phyloP scores from a whole-genome alignment of 2,797 vertebrate genomes.

The Malurus splendens region DNA sequence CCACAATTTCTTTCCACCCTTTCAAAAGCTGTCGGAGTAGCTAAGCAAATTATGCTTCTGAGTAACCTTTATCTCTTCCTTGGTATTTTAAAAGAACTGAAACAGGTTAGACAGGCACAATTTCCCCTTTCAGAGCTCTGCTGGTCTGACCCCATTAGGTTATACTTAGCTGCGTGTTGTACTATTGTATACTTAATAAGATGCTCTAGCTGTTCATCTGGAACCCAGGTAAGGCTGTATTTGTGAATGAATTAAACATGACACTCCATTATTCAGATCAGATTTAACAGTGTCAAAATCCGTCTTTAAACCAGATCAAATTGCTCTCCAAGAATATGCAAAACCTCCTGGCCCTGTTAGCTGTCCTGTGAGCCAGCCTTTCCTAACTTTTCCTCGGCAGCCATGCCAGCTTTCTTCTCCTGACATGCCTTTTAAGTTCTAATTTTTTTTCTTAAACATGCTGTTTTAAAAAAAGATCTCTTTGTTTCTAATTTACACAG shows the following conservation, averaged over 20 bases:
- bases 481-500: conserved; percentile 16
- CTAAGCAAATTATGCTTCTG: conserved; percentile 37
- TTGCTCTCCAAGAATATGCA: conserved; percentile 23
- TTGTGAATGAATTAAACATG: conserved; percentile 64
- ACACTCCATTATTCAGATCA: conserved; percentile 54
- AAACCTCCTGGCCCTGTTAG: not conserved
- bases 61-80: conserved; percentile 37
- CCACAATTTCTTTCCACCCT: conserved; percentile 40
- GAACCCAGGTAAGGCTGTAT: conserved; percentile 25
- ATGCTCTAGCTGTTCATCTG: conserved; percentile 18
- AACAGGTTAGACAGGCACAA: conserved; percentile 45
- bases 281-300: conserved; percentile 38
- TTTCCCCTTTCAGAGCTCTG: conserved; percentile 38
- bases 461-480: not conserved
- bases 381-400: not conserved
- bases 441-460: not conserved
- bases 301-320: conserved; percentile 26
- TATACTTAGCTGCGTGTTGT: conserved; percentile 43
- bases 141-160: conserved; percentile 39
- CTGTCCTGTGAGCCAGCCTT: not conserved
- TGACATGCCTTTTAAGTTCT: not conserved
- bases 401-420: not conserved
- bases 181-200: conserved; percentile 49
- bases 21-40: conserved; percentile 47
- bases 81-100: conserved; percentile 41